A percentile compares a stretch with the other conserved stretches of the same genome.
Evolutionary conservation across 1,140 invertebrate genomes (phyloP).

Genomic region (Ceratoteleas bidentatus): DNA sequence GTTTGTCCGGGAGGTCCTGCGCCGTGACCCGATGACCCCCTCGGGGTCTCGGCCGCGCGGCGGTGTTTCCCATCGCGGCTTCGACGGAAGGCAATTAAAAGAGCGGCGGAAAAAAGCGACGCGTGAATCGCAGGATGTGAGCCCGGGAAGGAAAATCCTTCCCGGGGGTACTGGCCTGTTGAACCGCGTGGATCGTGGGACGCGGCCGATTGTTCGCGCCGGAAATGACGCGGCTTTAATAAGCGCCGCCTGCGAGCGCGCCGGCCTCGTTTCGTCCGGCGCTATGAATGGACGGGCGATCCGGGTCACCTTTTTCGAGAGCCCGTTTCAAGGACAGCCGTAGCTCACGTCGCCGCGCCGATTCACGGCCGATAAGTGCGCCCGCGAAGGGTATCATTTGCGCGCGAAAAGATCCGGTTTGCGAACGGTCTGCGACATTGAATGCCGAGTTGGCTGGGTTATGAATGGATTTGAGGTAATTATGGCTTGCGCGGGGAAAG

Average conservation of each 20-base stretch:
- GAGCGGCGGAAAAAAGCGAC: constrained; percentile 57
- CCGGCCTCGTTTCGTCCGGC: neutral
- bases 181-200: constrained; percentile 61
- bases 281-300: constrained; percentile 49
- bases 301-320: constrained; percentile 43
- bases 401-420: neutral
- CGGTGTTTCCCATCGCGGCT: constrained; percentile 64
- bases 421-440: constrained; percentile 12
- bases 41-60: constrained; percentile 23
- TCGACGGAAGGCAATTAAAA: constrained; percentile 69
- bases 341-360: constrained; percentile 8
- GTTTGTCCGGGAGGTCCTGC: constrained; percentile 6
- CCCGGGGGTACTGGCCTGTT: constrained; percentile 37
- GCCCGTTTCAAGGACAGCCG: constrained; percentile 29
- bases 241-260: constrained; percentile 46
- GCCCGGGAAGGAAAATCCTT: constrained; percentile 50
- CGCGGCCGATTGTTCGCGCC: constrained; percentile 64
- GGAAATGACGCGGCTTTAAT: constrained; percentile 69
- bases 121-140: constrained; percentile 75
- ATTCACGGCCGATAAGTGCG: constrained; percentile 25
- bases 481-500: constrained; percentile 1
- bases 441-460: constrained; percentile 16
- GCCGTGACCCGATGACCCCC: constrained; percentile 21
- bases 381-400: constrained; percentile 33
- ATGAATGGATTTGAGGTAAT: constrained; percentile 28